Percentiles rank a stretch among this genome's conserved stretches.
These are phyloP conservation scores for Hyles vespertilio DNA, from an alignment of 1,140 invertebrate genomes.

Conservation along the genomic window DNA sequence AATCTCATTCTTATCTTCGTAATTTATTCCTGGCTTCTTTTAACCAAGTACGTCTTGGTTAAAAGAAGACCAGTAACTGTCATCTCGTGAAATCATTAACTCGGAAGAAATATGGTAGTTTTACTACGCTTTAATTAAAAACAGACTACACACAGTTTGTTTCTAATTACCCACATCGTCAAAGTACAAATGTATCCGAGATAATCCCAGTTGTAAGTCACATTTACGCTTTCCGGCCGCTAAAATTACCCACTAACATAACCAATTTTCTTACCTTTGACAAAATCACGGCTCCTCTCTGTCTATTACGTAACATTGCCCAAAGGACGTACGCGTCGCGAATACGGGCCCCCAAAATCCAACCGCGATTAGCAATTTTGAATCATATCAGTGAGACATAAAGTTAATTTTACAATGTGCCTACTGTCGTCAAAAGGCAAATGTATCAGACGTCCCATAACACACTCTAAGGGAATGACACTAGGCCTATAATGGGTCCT, in stretches of 20 bases:
- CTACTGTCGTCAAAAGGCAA: slow-evolving; percentile 33
- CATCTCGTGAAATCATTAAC: too few species aligned
- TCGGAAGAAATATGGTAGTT: too few species aligned
- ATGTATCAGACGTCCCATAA: slow-evolving; percentile 37
- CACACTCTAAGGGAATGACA: slow-evolving; percentile 39
- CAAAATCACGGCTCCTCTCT: slow-evolving; percentile 62
- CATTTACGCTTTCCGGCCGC: slow-evolving; percentile 38
- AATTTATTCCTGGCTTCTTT: too few species aligned
- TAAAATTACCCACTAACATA: slow-evolving; percentile 64
- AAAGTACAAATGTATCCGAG: slow-evolving; percentile 26
- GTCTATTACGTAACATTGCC: slow-evolving; percentile 72
- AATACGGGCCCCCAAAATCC: slow-evolving; percentile 44
- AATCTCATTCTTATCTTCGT: too few species aligned
- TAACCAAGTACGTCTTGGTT: too few species aligned
- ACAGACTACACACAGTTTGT: too few species aligned
- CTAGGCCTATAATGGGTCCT: slow-evolving; percentile 52
- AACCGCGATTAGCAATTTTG: slow-evolving; percentile 33
- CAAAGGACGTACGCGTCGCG: slow-evolving; percentile 61
- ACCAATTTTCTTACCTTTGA: slow-evolving; percentile 75
- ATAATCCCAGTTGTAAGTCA: slow-evolving; percentile 39
- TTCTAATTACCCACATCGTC: not conserved
- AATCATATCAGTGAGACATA: slow-evolving; percentile 51
- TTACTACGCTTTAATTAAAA: too few species aligned
- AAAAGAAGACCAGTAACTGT: too few species aligned
- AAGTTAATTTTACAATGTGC: slow-evolving; percentile 41